Evolutionary conservation across 2,888 invertebrate species (phyloP), one percentile per base, ranked within the genome.

Genomic region (Drosophila sordidula): DNA sequence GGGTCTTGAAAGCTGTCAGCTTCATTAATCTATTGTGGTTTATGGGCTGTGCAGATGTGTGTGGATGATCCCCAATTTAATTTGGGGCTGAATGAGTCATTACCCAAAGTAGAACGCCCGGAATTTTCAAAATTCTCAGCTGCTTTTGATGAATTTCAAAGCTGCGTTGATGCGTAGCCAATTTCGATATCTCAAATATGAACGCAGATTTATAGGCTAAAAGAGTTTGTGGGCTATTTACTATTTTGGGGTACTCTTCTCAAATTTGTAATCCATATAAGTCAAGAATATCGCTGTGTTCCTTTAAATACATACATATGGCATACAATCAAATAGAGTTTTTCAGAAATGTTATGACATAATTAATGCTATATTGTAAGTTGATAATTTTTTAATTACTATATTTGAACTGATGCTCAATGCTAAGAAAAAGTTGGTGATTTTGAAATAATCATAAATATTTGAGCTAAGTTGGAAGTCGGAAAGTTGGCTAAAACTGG

Each of bases 51-150:
- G 38, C 78, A 65, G 42, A 57, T 51, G 52, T 38, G 47, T 44
- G 47, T 39, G 42, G 62, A 49, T 78, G 55, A 78, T 75, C 75
- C 69, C 42, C 22, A 47, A 66, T 42, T 51, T 67, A 66, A 74
- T 78, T 78, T 78, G 62, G 69, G 62, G 69, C 58, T 75, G 62
- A 47, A 69, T 78, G 75, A 78, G 22, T 75, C 75, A 75, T 68
- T 75, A 57, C 61, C 45, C 29, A 32, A 55, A 26, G 55, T 22
- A 18, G 45, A 57, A 57, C 66, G 32, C 22, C 16, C 26, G 32
- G 8, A 52, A 45, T 42, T 47, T 47, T 22, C 29, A 14, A 65
- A 54, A 78, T 78, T 46, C 61, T 44, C 78, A 78, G 78, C 78
- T 73, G 73, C 36, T 64, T 34, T 44, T 18, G 50, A 18, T 16